These are phyloP conservation scores for Monopis laevigella DNA, from an alignment of 2,888 invertebrate species.

Conservation along the genomic window DNA sequence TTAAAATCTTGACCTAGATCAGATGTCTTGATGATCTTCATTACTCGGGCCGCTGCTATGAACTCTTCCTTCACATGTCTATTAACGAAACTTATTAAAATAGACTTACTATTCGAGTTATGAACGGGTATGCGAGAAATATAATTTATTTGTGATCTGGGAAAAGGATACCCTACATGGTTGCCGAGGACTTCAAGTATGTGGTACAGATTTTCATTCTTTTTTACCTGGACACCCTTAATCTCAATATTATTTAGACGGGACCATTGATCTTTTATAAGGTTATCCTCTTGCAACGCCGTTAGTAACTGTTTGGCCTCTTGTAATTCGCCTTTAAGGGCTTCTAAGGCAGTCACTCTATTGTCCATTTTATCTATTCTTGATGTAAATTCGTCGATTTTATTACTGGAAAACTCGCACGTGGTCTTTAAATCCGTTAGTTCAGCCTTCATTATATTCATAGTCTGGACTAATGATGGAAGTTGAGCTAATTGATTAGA, in stretches of 20 bases:
- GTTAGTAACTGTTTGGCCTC: constrained; percentile 13
- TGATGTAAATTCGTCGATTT: constrained; percentile 11
- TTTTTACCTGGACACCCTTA: neutral
- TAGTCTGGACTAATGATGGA: constrained; percentile 16
- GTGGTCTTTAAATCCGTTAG: constrained; percentile 14
- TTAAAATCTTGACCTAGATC: too few species aligned
- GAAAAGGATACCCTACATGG: too few species aligned
- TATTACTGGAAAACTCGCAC: constrained; percentile 14
- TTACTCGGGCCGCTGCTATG: too few species aligned
- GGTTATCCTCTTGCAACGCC: constrained; percentile 11
- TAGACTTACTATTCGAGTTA: too few species aligned
- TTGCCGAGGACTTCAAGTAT: too few species aligned
- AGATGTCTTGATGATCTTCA: too few species aligned
- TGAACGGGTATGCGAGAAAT: too few species aligned
- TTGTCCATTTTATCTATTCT: constrained; percentile 11
- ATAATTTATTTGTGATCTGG: too few species aligned
- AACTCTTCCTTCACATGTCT: too few species aligned
- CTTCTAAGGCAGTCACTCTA: constrained; percentile 13
- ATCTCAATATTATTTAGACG: constrained; percentile 16
- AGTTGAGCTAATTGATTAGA: constrained; percentile 17
- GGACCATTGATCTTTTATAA: constrained; percentile 18
- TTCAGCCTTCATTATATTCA: constrained; percentile 18
- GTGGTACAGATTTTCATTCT: too few species aligned
- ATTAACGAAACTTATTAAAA: too few species aligned
- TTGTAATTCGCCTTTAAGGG: constrained; percentile 12